These are phyloP conservation scores for Eutolmus rufibarbis DNA, from an alignment of 2,888 invertebrate genomes.

Conservation along the genomic window DNA sequence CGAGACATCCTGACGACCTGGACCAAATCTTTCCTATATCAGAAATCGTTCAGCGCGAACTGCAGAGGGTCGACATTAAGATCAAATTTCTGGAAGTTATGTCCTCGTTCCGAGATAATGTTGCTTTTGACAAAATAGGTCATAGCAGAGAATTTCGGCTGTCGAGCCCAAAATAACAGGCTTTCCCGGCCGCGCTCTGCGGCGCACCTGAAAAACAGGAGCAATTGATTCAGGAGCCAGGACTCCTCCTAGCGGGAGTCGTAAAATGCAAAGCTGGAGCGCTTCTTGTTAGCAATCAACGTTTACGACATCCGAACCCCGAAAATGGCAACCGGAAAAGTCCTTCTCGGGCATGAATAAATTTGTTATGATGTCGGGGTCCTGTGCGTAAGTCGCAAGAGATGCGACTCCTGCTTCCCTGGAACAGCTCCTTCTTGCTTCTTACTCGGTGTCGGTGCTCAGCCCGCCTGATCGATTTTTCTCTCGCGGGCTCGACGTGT, in stretches of 20 bases:
- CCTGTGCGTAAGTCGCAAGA: neutral
- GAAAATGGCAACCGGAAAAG: constrained; percentile 5
- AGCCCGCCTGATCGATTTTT: constrained; percentile 9
- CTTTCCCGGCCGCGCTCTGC: neutral
- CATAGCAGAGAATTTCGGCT: neutral
- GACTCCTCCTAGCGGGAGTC: neutral
- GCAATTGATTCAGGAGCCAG: neutral
- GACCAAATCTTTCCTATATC: neutral
- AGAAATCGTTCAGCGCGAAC: neutral
- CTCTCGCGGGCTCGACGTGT: neutral
- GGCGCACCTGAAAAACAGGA: neutral
- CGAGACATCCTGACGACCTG: neutral
- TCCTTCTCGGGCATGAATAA: constrained; percentile 21
- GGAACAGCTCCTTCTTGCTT: neutral
- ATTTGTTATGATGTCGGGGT: constrained; percentile 13
- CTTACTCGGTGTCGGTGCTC: neutral
- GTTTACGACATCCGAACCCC: neutral
- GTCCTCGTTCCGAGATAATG: constrained; percentile 9
- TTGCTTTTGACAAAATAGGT: constrained; percentile 15
- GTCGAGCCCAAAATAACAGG: neutral
- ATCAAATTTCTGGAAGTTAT: constrained; percentile 31
- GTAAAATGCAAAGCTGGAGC: constrained; percentile 31
- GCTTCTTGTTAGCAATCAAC: constrained; percentile 32
- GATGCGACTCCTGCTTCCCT: neutral
- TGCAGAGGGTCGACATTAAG: constrained; percentile 21